Evolutionary conservation across 1,140 invertebrate species (phyloP), one percentile per base, ranked within the genome.

Genomic region (Dreissena polymorpha): DNA sequence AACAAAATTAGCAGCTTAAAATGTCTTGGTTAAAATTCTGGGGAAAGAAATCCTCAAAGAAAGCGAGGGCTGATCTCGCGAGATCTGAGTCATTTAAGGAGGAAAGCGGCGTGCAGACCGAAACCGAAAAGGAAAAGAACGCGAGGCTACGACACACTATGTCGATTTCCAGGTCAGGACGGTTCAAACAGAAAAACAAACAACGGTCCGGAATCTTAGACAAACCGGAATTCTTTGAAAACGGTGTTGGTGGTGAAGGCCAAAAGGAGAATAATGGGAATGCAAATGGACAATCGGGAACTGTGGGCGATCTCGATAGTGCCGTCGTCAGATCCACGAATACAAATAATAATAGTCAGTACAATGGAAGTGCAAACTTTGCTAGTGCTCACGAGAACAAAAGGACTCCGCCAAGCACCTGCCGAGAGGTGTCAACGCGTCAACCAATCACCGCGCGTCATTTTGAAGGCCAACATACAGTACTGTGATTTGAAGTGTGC

Each of bases 111-210:
- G 51, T 49, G 6, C 83, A 87, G 60, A 82, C 77, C 13, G 89
- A 91, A 50, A 71, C 85, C n/a, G 89, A 90, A 51, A 89, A 87
- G 64, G 81, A 85, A 71, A 87, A 82, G 83, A 87, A 75, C 83
- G 76, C 69, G 60, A 23, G 85, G 76, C 77, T 90, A 50, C 85
- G 86, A n/a, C 89, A 90, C 64, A 86, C 88, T 1, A 82, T 91
- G 77, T 91, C 91, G n/a, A 91, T 91, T 76, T 91, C 91, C 18
- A 76, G 91, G 21, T 91, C 91, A 0, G 91, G 91, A 25, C 82
- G 91, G 67, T 91, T 89, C 68, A 91, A 91, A 72, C 88, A 89
- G 77, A 91, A 91, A 78, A 91, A 90, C 57, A 83, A 89, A 80
- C 88, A 90, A 74, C 74, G 91, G 27, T 71, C 85, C 16, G 90